Conservation (phyloP, 2,797 vertebrate species). For the Scomberomorus guttatus region DNA sequence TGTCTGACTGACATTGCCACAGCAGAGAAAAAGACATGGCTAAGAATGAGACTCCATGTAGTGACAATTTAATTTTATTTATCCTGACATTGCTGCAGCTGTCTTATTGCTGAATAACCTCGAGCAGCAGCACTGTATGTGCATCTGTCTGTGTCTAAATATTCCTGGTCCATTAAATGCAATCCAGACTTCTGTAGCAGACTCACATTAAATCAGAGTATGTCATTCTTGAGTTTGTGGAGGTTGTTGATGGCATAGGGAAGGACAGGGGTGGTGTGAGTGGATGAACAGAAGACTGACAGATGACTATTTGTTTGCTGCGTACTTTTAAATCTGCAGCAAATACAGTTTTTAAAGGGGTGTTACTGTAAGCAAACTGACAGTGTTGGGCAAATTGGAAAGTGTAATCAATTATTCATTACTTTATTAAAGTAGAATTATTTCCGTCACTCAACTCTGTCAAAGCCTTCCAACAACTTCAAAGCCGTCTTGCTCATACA, state of each 20-base stretch:
- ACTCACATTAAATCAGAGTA: neutral
- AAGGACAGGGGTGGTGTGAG: neutral
- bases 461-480: too few relatives aligned
- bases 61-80: slow-evolving; percentile 23
- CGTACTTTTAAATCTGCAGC: neutral
- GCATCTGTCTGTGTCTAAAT: slow-evolving; percentile 1
- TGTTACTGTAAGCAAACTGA: too few relatives aligned
- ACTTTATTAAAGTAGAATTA: too few relatives aligned
- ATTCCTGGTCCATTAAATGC: neutral
- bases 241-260: neutral
- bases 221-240: neutral
- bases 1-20: slow-evolving; percentile 34
- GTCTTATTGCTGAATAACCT: neutral
- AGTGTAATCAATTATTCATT: too few relatives aligned
- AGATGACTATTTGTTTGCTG: neutral
- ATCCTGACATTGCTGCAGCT: slow-evolving; percentile 6
- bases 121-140: neutral
- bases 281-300: neutral
- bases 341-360: neutral
- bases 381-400: too few relatives aligned
- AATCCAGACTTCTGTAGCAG: neutral
- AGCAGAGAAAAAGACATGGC: neutral
- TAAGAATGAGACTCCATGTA: slow-evolving; percentile 13
- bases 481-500: too few relatives aligned
- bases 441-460: too few relatives aligned